Evolutionary conservation across 1,140 invertebrate genomes (phyloP), one percentile per base, ranked within the genome.

Genomic region (Homalodisca vitripennis): DNA sequence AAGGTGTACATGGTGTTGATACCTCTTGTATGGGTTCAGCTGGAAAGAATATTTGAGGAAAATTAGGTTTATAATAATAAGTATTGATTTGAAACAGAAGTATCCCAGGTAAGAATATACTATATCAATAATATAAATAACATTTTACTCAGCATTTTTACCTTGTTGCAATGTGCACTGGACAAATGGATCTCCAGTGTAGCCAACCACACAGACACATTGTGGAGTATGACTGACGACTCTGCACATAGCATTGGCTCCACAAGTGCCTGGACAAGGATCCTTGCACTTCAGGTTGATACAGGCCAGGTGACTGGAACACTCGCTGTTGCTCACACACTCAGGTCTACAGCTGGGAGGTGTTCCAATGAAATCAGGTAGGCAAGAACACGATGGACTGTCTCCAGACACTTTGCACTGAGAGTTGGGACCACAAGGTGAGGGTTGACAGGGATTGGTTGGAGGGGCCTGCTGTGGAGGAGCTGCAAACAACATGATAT

Each of bases 401-500:
- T 85, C 82, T 60, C 84, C 85, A 62, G 84, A 74, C 60, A 82
- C 78, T 77, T 82, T 82, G 74, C 90, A 91, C 75, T 86, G 76
- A 3, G 89, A 82, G 77, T 90, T 87, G 14, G 87, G 85, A 62
- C 89, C 89, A 79, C 90, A 92, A 27, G 87, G 88, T 55, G 86
- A 86, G 48, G 88, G 86, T 62, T 82, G 77, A 73, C 89, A 90
- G 86, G 85, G 74, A 88, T 72, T 82, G 76, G 71, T 31, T 69
- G 85, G 82, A 77, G 84, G 79, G 76, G 73, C 75, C 27, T 78
- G 73, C 69, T 77, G 64, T 64, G 75, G 67, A 26, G 67, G 60
- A 41, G 73, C 68, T 71, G 53, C 24, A 70, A 72, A 2, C 14
- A 66, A 66, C 46, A 47, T 17, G n/a, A 32, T 20, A 41, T 41